Base-by-base conservation (phyloP, 2,888 invertebrate species). In the Pachymerium ferrugineum region DNA sequence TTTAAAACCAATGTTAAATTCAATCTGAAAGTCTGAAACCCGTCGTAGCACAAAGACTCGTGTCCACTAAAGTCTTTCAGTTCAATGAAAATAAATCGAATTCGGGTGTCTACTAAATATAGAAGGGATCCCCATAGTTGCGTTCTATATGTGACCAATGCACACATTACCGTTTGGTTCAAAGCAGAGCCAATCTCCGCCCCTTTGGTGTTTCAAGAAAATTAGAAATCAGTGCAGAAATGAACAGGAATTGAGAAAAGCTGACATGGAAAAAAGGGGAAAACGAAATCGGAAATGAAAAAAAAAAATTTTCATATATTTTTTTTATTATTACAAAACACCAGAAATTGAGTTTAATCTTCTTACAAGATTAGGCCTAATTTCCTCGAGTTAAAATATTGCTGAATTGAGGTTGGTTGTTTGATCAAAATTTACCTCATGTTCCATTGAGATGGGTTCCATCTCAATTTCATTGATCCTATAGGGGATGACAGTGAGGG, bases 381-480 rank as follows among this genome's bases (percentile, higher is more conserved):
- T n/a, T n/a, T n/a, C n/a, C n/a, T n/a, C n/a, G n/a, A n/a, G n/a
- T n/a, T n/a, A n/a, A n/a, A n/a, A n/a, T n/a, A n/a, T n/a, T 6
- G 10, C n/a, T 47, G 16, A 16, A 16, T 42, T n/a, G n/a, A n/a
- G n/a, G 16, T 3, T 47, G 22, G 47, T 16, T 47, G 47, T 54
- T 22, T 54, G 54, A 54, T 54, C 54, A 54, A 54, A 54, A 54
- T 54, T 54, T 54, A 54, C 54, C 54, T 54, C 54, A 8, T 54
- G 54, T 54, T 54, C 14, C 22, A 25, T 22, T 22, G 25, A 38
- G 38, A 38, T 38, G 38, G 38, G n/a, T 10, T 28, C 25, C 54
- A 54, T 54, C 54, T 54, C 54, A 54, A 54, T 54, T 54, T 54
- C 54, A 54, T 54, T 54, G 54, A 54, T 54, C 54, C 54, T 25